Base-by-base conservation (phyloP, 2,797 vertebrate genomes). In the Xenopus petersii region DNA sequence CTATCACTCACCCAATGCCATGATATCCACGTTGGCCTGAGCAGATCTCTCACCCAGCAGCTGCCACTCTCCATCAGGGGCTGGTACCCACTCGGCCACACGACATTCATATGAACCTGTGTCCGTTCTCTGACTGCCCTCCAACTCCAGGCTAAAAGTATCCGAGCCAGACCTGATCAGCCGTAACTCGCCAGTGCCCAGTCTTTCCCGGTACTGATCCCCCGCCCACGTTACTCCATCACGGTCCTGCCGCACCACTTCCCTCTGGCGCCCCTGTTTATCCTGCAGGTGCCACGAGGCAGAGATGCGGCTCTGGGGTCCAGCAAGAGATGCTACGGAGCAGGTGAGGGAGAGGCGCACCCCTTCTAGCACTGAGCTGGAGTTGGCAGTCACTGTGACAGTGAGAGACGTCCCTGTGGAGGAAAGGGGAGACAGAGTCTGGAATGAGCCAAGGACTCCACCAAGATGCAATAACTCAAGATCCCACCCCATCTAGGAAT, bases 371-470 rank as follows among this genome's bases (percentile, higher is more conserved):
- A 98, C 89, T 80, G 86, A 89, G 0, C 94, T 95, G 79, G 94
- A 87, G 26, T 97, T 96, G 80, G 91, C 94, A 84, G 91, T 86
- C 81, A 98, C 85, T 3, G 93, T 92, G 84, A 95, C 92, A 0
- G 93, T 96, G 85, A 98, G 93, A 89, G 94, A 98, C 88, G 95
- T 99, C 87, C 94, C 97, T 98, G 89, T 36, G 66, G 5, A 49
- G 36, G 17, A 49, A 1, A 9, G 21, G 21, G 47, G 16, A 3
- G n/a, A 1, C 42, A 42, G 0, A 0, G 48, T 36, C 6, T 36
- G 33, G 33, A 6, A 36, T 6, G 6, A 3, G 33, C 3, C 33
- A 3, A 36, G 6, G 33, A 6, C 3, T 6, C 33, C 33, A 3
- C 33, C 33, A 21, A 21, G 21, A 21, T 1, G 21, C 21, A 21